Conservation (phyloP, 1,140 invertebrate genomes). For the Drosophila melanogaster region Release_6_plus_ISO1_MT NT_033777.3:6422001-6422500, state of each 20-base stretch:
- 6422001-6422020: conserved; percentile 70
- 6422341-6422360: background rate
- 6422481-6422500: conserved; percentile 17
- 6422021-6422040: conserved; percentile 73
- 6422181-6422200: too few relatives aligned
- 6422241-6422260: too few relatives aligned
- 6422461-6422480: conserved; percentile 25
- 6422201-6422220: too few relatives aligned
- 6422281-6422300: too few relatives aligned
- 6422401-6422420: conserved; percentile 9
- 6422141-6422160: conserved; percentile 4
- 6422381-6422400: conserved; percentile 20
- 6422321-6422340: conserved; percentile 3
- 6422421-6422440: background rate
- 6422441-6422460: conserved; percentile 27
- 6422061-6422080: background rate
- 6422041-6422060: conserved; percentile 3
- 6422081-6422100: conserved; percentile 48
- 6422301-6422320: background rate
- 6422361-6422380: conserved; percentile 5
- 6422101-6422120: conserved; percentile 59
- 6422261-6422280: too few relatives aligned
- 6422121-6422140: conserved; percentile 1
- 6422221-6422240: too few relatives aligned
- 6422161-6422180: background rate